Percentiles rank a stretch among this genome's conserved stretches.
Evolutionary conservation across 64 coral and sea anemone species (phyloP).

Genomic region (Hydrozoanthus tunicans): DNA sequence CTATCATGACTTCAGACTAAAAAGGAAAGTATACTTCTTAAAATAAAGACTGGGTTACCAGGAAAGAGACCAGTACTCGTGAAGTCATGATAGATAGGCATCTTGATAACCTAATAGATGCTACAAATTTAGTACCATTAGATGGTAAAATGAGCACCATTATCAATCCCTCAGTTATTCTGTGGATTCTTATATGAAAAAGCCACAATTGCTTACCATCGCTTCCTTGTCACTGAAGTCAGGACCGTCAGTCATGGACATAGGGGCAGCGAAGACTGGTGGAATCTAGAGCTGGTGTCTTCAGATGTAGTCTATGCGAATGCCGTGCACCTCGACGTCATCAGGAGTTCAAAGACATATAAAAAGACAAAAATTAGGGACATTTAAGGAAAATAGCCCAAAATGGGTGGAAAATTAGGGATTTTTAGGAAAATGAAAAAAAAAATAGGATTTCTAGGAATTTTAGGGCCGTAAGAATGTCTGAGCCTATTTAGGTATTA

Average conservation of each 20-base stretch:
- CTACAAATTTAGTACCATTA: conserved; percentile 25
- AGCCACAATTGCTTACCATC: conserved; percentile 17
- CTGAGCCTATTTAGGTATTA: too few relatives aligned
- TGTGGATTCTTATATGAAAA: not conserved
- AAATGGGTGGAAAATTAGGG: too few relatives aligned
- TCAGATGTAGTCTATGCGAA: not conserved
- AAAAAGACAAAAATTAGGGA: too few relatives aligned
- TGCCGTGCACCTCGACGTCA: not conserved
- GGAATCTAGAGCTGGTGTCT: not conserved
- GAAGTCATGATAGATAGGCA: conserved; percentile 1
- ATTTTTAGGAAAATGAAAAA: too few relatives aligned
- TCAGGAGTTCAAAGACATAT: too few relatives aligned
- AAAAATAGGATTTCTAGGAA: too few relatives aligned
- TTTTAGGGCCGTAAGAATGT: too few relatives aligned
- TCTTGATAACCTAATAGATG: conserved; percentile 18
- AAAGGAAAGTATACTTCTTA: conserved; percentile 18
- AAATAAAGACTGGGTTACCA: not conserved
- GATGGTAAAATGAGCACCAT: conserved; percentile 24
- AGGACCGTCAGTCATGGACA: not conserved
- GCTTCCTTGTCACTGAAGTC: not conserved
- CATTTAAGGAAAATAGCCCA: too few relatives aligned
- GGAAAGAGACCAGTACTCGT: conserved; percentile 6
- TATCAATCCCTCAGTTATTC: conserved; percentile 25
- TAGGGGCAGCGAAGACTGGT: not conserved
- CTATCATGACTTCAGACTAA: conserved; percentile 19